Evolutionary conservation across 1,140 invertebrate species (phyloP).

Genomic region (Ladona fulva): DNA sequence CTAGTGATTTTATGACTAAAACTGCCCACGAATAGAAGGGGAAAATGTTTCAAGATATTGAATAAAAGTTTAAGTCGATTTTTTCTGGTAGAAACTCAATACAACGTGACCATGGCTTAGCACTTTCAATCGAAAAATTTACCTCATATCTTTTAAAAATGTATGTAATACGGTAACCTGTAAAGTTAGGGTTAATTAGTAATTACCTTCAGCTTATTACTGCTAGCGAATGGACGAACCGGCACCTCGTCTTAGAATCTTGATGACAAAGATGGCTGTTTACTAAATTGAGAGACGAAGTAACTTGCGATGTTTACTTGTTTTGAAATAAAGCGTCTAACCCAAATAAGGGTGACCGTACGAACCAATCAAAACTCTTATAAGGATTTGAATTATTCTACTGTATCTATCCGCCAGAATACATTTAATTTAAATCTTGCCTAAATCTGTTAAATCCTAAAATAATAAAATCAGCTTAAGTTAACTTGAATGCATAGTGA

Average conservation of each 20-base stretch:
- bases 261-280: neutral
- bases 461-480: no score
- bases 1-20: neutral
- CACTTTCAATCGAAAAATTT: neutral
- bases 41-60: neutral
- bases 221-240: neutral
- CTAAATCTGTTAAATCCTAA: no score
- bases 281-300: neutral
- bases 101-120: neutral
- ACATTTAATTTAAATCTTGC: no score
- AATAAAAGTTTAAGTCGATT: no score
- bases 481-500: no score
- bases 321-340: neutral
- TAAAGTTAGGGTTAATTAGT: no score
- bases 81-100: no score
- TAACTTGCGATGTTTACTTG: neutral
- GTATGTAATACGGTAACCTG: no score
- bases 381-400: neutral
- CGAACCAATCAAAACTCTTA: neutral
- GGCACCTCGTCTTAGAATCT: neutral
- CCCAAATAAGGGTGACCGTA: neutral
- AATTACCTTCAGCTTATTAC: no score
- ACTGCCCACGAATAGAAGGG: neutral
- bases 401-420: neutral
- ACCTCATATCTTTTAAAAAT: neutral